Percentiles rank a stretch among this genome's conserved stretches.
These are phyloP conservation scores for Brachionus asplanchnoidis DNA, from an alignment of 1,140 invertebrate genomes.

Conservation along the genomic window DNA sequence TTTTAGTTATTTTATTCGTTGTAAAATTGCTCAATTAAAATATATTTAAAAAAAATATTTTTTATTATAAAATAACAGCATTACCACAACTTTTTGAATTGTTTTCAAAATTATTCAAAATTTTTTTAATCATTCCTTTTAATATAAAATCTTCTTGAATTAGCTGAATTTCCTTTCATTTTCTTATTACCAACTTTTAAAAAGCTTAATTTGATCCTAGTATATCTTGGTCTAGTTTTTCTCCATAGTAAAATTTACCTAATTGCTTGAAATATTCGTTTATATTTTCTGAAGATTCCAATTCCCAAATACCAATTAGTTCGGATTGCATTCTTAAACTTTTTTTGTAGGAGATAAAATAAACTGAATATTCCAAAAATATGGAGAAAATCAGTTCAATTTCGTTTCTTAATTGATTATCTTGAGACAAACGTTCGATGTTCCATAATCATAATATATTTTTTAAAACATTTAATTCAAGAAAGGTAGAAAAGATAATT, in stretches of 20 bases:
- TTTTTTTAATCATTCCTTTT: no score
- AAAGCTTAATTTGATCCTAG: no score
- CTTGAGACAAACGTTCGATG: neutral
- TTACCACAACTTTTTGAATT: no score
- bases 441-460: neutral
- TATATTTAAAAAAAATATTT: no score
- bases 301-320: slow-evolving; percentile 3
- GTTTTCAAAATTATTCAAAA: no score
- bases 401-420: neutral
- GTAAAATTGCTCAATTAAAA: no score
- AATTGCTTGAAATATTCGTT: slow-evolving; percentile 38
- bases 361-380: neutral
- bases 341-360: neutral
- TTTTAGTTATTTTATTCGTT: no score
- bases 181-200: no score
- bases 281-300: slow-evolving; percentile 28
- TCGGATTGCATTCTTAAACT: neutral
- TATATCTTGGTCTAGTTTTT: no score
- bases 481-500: neutral
- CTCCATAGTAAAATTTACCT: neutral
- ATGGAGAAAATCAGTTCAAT: neutral
- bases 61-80: no score
- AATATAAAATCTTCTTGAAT: neutral
- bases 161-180: no score
- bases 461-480: neutral